Evolutionary conservation across 2,113 vertebrate species (phyloP), one percentile per base, ranked within the genome.

Genomic region (Alectura lathami): DNA sequence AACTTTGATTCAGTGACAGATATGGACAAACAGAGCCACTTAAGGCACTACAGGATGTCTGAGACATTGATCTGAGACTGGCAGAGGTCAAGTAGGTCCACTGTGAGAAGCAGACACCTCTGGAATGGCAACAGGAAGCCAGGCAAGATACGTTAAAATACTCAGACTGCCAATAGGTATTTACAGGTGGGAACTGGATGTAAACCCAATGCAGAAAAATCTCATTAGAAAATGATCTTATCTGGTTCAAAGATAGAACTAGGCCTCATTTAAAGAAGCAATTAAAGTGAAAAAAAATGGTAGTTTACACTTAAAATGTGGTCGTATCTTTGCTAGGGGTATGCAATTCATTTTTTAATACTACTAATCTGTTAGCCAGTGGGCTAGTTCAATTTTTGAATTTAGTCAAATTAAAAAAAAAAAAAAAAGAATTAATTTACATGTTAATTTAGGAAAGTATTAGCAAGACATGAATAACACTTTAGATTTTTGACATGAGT

Each of bases 401-500:
- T 45, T 70, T 45, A 57, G 13, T 83, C 4, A 43, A 36, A 21
- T 7, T 63, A 67, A 29, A 20, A 57, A 51, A 83, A 68, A 64
- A n/a, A n/a, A n/a, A 0, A 86, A 69, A 57, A 56, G 16, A 60
- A 57, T 80, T 47, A 40, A 5, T 57, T 45, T 56, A 20, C 67
- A 11, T 70, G 18, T 43, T 86, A 83, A 86, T 75, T 83, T 81
- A 51, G 16, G 51, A 48, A 30, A 85, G 91, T 78, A 56, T 32
- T 83, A 95, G 45, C 13, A 84, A 77, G 29, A 59, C 2, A 43
- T 36, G 30, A 89, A 80, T 23, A 54, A 30, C 4, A 26, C 12
- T 88, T 85, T n/a, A 56, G 68, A 64, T 86, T 92, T 94, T 86
- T 95, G 47, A 92, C 68, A 57, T 40, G 30, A 92, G 18, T 60